Evolutionary conservation across 2,888 invertebrate species (phyloP), one percentile per base, ranked within the genome.

Genomic region (Ophion slaviceki): DNA sequence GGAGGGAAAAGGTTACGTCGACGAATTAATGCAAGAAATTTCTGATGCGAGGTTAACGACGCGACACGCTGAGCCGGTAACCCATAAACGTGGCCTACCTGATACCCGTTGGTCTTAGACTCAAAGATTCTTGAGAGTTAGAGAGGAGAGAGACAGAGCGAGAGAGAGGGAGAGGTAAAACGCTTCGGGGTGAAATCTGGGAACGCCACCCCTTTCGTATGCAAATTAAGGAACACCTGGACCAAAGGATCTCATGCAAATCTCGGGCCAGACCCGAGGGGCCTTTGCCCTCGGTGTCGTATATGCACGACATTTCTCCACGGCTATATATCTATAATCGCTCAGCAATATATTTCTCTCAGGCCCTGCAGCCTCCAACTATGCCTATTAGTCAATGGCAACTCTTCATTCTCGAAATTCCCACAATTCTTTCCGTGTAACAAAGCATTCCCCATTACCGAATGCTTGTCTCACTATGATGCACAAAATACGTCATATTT

Each of bases 151-250:
- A 74, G 85, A 86, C 62, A 72, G 79, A 53, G 64, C 79, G 71
- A 75, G 68, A 67, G 59, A 86, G 61, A 68, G 82, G 84, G 64
- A 72, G 76, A 62, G 53, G 36, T 66, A 71, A 45, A 20, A 32
- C 59, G 80, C 72, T 78, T 66, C 80, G 79, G 87, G 88, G 88
- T 86, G 78, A 88, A 88, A 84, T 88, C 87, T 86, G 84, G 86
- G 85, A 86, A 91, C 91, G 90, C 89, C 91, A 92, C 93, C 93
- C 86, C 92, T 93, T 93, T 93, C 92, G 92, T 92, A 93, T 93
- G 93, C 91, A 94, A 94, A 94, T 93, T 90, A 89, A 81, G 88
- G 92, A 89, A 93, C 93, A 94, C 93, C 93, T 93, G 93, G 93
- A 92, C 91, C 91, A 92, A 90, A 92, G 83, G 91, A 91, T 90